Evolutionary conservation across 1,140 invertebrate species (phyloP).

Genomic region (Aricia agestis): DNA sequence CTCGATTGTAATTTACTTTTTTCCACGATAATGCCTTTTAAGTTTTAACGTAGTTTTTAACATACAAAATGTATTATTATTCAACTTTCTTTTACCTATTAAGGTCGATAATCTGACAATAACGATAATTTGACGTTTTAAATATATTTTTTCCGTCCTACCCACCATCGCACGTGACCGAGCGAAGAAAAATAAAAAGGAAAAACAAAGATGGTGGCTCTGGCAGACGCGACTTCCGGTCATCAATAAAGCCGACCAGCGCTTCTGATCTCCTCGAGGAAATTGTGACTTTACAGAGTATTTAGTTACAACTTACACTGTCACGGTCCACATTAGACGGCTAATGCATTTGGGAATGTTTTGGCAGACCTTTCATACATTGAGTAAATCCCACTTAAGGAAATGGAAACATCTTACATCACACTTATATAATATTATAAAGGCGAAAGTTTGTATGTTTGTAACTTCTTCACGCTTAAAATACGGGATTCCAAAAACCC

Average conservation of each 20-base stretch:
- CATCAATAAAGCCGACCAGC: conserved; percentile 37
- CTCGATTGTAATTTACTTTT: conserved; percentile 16
- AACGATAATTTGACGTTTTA: neutral
- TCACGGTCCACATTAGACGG: neutral
- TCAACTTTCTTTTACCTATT: no score
- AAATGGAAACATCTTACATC: neutral
- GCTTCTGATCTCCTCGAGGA: conserved; percentile 20
- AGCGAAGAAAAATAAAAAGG: conserved; percentile 13
- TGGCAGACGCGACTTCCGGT: conserved; percentile 35
- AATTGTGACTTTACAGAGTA: conserved; percentile 25
- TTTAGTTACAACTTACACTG: neutral
- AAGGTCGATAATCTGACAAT: no score
- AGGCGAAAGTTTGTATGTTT: no score
- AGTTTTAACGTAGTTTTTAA: neutral
- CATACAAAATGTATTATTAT: no score
- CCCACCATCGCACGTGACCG: neutral
- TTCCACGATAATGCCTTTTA: neutral
- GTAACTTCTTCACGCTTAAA: no score
- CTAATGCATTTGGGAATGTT: neutral
- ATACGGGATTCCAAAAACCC: no score
- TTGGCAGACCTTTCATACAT: neutral
- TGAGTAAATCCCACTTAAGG: neutral
- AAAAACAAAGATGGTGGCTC: conserved; percentile 25
- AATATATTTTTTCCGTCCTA: neutral
- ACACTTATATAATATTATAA: no score